Evolutionary conservation across 2,797 vertebrate species (phyloP).

Genomic region (Rhabdophis nuchalis): DNA sequence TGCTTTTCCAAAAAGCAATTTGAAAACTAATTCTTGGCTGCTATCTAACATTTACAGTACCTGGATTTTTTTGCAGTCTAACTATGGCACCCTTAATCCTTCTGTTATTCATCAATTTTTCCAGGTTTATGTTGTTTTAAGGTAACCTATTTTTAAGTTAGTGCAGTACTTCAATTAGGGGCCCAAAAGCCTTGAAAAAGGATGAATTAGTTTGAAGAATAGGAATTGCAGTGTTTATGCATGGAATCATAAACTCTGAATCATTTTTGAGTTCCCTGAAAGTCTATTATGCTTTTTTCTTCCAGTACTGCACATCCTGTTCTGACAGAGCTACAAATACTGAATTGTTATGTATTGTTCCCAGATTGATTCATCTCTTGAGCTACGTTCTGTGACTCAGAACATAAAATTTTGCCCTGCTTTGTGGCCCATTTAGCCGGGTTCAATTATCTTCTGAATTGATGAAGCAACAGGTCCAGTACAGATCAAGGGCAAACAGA

Average conservation of each 20-base stretch:
- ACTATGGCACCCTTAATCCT: background rate
- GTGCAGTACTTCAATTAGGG: background rate
- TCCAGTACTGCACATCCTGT: background rate
- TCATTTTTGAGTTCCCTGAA: background rate
- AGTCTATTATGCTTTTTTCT: background rate
- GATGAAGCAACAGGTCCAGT: background rate
- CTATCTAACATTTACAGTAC: background rate
- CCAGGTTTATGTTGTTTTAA: background rate
- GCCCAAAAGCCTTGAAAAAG: background rate
- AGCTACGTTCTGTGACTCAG: background rate
- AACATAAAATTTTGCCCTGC: background rate
- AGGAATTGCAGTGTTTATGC: background rate
- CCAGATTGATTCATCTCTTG: background rate
- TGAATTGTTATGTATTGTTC: background rate
- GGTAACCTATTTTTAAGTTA: background rate
- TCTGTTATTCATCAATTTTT: background rate
- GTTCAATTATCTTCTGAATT: background rate
- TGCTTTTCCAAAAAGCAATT: too few relatives aligned
- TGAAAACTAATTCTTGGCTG: background rate
- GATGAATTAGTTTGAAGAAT: background rate
- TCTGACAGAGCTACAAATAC: background rate
- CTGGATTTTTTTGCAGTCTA: background rate
- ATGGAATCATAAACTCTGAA: background rate
- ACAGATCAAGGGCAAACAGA: background rate
- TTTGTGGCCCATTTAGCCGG: background rate